Evolutionary conservation across 2,888 invertebrate genomes (phyloP).

Genomic region (Idaea aversata): DNA sequence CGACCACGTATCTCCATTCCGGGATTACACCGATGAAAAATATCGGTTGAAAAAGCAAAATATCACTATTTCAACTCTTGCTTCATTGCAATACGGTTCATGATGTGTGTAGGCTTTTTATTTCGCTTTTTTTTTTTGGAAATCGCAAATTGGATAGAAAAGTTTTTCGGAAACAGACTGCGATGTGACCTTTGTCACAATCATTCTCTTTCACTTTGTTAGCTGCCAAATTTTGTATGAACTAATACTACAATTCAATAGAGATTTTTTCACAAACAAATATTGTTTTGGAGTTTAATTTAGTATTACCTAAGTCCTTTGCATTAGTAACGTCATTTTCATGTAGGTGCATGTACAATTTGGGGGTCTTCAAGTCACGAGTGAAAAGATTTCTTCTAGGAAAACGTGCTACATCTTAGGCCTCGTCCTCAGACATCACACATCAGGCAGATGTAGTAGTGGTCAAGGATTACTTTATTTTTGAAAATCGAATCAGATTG

Average conservation of each 20-base stretch:
- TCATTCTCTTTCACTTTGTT: conserved; percentile 41
- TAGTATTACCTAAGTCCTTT: background rate
- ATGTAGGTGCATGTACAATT: no score
- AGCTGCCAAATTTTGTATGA: conserved; percentile 7
- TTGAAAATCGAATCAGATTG: no score
- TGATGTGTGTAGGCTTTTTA: background rate
- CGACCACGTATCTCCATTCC: conserved; percentile 36
- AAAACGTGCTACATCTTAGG: no score
- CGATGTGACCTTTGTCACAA: conserved; percentile 45
- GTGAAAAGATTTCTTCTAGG: no score
- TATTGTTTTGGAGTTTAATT: background rate
- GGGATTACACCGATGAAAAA: conserved; percentile 65
- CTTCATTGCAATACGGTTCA: background rate
- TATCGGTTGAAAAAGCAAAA: conserved; percentile 46
- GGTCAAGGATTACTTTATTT: no score
- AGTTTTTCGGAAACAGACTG: conserved; percentile 43
- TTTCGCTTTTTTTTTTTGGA: background rate
- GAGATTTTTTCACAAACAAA: background rate
- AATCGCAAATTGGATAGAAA: conserved; percentile 63
- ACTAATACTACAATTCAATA: background rate
- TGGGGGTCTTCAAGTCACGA: no score
- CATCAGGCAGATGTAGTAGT: no score
- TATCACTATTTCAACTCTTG: conserved; percentile 11
- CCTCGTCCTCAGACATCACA: no score
- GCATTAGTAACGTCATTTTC: no score